A percentile compares a stretch with the other conserved stretches of the same genome.
Evolutionary conservation across 1,140 invertebrate species (phyloP).

Genomic region (Papilio polytes): DNA sequence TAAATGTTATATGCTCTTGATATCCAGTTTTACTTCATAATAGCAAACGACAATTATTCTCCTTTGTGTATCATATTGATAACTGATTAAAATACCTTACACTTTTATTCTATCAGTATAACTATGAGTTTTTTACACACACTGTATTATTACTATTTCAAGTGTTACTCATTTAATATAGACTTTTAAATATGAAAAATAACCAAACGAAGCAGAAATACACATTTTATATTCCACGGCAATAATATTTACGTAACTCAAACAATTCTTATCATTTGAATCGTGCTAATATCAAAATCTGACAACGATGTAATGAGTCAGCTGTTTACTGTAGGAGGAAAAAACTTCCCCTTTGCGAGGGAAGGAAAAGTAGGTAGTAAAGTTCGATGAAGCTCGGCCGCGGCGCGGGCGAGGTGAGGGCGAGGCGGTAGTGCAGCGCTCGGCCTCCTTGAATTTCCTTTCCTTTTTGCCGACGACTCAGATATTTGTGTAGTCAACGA

Average conservation of each 20-base stretch:
- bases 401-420: not conserved
- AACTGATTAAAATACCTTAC: too few species aligned
- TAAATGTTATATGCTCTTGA: too few species aligned
- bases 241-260: not conserved
- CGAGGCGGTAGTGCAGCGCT: slow-evolving; percentile 34
- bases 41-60: too few species aligned
- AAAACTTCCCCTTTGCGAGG: slow-evolving; percentile 39
- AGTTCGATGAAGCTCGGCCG: slow-evolving; percentile 31
- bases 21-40: too few species aligned
- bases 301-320: slow-evolving; percentile 40
- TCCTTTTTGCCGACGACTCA: slow-evolving; percentile 36
- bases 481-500: slow-evolving; percentile 39
- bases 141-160: too few species aligned
- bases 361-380: slow-evolving; percentile 40
- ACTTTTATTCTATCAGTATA: too few species aligned
- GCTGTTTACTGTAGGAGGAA: slow-evolving; percentile 39
- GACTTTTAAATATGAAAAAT: not conserved
- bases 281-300: slow-evolving; percentile 37
- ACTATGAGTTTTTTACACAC: too few species aligned
- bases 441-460: slow-evolving; percentile 16
- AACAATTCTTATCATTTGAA: slow-evolving; percentile 14
- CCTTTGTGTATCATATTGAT: too few species aligned
- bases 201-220: not conserved
- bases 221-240: not conserved
- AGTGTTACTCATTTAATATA: not conserved